Conservation (phyloP, 1,140 invertebrate genomes). For the Kradibia gibbosae region DNA sequence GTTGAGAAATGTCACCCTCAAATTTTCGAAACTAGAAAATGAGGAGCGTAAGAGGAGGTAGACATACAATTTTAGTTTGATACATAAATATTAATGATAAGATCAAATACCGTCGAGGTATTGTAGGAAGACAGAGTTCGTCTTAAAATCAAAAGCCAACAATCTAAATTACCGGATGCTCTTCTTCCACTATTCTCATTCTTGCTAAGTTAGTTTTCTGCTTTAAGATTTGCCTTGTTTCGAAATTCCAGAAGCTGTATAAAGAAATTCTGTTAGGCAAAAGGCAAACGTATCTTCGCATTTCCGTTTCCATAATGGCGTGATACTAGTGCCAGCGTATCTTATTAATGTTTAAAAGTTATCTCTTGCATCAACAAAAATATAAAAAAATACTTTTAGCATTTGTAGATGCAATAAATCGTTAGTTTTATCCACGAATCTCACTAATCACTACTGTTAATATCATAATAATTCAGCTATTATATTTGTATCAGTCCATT, state of each 20-base stretch:
- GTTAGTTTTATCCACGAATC: constrained; percentile 54
- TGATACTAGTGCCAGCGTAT: constrained; percentile 23
- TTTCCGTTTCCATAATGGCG: neutral
- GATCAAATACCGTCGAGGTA: constrained; percentile 40
- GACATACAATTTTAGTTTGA: constrained; percentile 43
- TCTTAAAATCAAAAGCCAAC: constrained; percentile 41
- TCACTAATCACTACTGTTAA: constrained; percentile 71
- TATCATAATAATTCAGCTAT: constrained; percentile 64
- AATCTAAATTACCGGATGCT: constrained; percentile 48
- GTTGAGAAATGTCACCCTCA: constrained; percentile 28
- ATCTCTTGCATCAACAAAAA: constrained; percentile 53
- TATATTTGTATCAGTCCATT: constrained; percentile 50
- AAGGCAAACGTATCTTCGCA: neutral
- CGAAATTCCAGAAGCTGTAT: constrained; percentile 43
- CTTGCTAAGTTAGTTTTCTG: neutral
- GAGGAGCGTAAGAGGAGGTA: neutral
- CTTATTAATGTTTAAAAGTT: constrained; percentile 66
- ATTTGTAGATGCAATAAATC: constrained; percentile 41
- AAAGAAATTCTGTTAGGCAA: neutral
- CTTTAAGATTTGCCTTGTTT: neutral
- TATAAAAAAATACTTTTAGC: neutral
- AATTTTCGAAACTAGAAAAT: constrained; percentile 27
- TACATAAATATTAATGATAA: constrained; percentile 47
- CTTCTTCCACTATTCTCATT: constrained; percentile 22
- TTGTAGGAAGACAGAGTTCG: constrained; percentile 46